Conservation (phyloP, 2,797 vertebrate species). For the Austrolebias charrua region DNA sequence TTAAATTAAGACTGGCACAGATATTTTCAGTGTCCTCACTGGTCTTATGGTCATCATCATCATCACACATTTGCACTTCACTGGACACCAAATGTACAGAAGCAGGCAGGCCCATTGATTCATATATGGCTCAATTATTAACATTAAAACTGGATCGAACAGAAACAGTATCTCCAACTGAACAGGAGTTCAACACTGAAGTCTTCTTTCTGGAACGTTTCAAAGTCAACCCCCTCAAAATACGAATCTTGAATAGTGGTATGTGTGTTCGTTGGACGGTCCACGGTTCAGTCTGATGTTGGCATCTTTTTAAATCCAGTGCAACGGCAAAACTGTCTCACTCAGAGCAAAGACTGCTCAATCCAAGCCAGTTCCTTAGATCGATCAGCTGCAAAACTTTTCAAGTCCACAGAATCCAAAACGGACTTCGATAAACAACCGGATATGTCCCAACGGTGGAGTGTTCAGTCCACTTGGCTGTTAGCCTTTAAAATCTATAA, state of each 20-base stretch:
- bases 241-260: too few species aligned
- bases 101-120: slow-evolving; percentile 67
- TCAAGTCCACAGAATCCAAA: not conserved
- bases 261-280: too few species aligned
- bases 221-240: too few species aligned
- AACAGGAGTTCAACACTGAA: not conserved
- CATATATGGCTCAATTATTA: slow-evolving; percentile 72
- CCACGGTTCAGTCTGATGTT: too few species aligned
- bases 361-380: not conserved
- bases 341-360: slow-evolving; percentile 15
- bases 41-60: slow-evolving; percentile 12
- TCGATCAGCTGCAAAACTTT: not conserved
- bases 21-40: slow-evolving; percentile 4
- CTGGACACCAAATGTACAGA: slow-evolving; percentile 64
- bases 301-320: too few species aligned
- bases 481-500: too few species aligned
- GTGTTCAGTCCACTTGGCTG: too few species aligned
- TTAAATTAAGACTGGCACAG: slow-evolving; percentile 29
- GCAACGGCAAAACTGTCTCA: not conserved
- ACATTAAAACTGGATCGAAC: slow-evolving; percentile 57
- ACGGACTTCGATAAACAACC: not conserved
- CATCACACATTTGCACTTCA: slow-evolving; percentile 18
- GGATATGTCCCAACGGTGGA: not conserved
- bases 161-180: slow-evolving; percentile 3
- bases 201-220: not conserved